Evolutionary conservation across 2,888 invertebrate genomes (phyloP).

Genomic region (Synergus laeviventris): DNA sequence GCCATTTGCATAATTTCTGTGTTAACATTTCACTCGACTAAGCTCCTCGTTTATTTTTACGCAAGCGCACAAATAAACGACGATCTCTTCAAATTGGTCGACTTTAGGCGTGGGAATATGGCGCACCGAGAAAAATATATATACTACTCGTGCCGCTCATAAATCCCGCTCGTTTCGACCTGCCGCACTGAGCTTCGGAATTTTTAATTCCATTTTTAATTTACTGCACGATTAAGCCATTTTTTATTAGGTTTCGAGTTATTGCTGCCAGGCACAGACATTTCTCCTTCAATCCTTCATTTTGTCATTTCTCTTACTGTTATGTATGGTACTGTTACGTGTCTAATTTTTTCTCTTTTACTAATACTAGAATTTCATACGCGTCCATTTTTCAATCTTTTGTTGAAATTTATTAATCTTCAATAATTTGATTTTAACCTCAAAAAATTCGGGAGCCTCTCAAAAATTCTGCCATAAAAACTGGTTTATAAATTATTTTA

Average conservation of each 20-base stretch:
- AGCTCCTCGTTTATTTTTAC: slow-evolving; percentile 35
- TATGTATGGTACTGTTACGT: too few species aligned
- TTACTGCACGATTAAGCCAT: slow-evolving; percentile 36
- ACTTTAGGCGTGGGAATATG: slow-evolving; percentile 38
- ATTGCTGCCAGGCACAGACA: slow-evolving; percentile 11
- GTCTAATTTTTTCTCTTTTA: too few species aligned
- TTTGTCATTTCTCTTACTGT: neutral
- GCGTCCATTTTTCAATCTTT: too few species aligned
- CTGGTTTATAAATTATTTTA: too few species aligned
- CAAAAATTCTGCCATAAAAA: too few species aligned
- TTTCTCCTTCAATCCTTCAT: neutral
- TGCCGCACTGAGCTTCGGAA: slow-evolving; percentile 23
- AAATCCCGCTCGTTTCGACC: slow-evolving; percentile 25
- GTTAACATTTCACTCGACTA: slow-evolving; percentile 69
- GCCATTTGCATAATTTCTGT: slow-evolving; percentile 70
- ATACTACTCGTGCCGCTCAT: slow-evolving; percentile 32
- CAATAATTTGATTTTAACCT: too few species aligned
- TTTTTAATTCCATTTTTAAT: slow-evolving; percentile 37
- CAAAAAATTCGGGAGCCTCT: too few species aligned
- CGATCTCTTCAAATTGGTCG: slow-evolving; percentile 14
- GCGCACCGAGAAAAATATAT: slow-evolving; percentile 29
- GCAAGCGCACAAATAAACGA: slow-evolving; percentile 29
- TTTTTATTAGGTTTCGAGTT: slow-evolving; percentile 16
- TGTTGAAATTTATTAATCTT: too few species aligned
- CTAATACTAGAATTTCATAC: too few species aligned